Base-by-base conservation (phyloP, 2,113 vertebrate species). In the Dascyllus trimaculatus region DNA sequence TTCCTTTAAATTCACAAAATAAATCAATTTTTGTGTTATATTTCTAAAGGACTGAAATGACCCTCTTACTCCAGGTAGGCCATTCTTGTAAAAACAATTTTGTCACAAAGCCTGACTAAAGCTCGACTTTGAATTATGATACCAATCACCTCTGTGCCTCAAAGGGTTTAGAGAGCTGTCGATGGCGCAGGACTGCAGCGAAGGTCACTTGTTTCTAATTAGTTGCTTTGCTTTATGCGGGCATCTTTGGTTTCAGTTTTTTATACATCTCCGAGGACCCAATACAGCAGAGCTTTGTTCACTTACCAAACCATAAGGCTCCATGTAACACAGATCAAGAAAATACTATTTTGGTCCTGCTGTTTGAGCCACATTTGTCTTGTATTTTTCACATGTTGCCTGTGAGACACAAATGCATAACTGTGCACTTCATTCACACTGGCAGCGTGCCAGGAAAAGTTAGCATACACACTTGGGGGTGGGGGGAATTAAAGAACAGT, bases 381-480 rank as follows among this genome's bases (percentile, higher is more conserved):
- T 21, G 25, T 64, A 75, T 84, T 77, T 87, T 77, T 78, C 45
- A 81, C 64, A 72, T 49, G 60, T 60, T 80, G 78, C 65, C 76
- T 85, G 72, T 69, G 82, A 89, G 82, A 89, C 63, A 78, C 17
- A 77, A 80, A 84, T 74, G 67, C 73, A 87, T 69, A 81, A 81
- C 53, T 71, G 63, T 67, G 68, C 32, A 67, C 72, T 89, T 90
- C 79, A 89, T 81, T 83, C 87, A 74, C 66, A 24, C 4, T 86
- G 93, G 88, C 87, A 43, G 72, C n/a, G 4, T 60, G 88, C 91
- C 92, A 91, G 88, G 88, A 91, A 93, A 89, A 89, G 83, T 89
- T 89, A 74, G 82, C 83, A 86, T 81, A 87, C 11, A 67, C 73
- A 69, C 25, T 73, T 26, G 68, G 72, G 78, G 66, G 32, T 1